Conservation (phyloP, 2,888 invertebrate genomes). For the Hylaea fasciaria region DNA sequence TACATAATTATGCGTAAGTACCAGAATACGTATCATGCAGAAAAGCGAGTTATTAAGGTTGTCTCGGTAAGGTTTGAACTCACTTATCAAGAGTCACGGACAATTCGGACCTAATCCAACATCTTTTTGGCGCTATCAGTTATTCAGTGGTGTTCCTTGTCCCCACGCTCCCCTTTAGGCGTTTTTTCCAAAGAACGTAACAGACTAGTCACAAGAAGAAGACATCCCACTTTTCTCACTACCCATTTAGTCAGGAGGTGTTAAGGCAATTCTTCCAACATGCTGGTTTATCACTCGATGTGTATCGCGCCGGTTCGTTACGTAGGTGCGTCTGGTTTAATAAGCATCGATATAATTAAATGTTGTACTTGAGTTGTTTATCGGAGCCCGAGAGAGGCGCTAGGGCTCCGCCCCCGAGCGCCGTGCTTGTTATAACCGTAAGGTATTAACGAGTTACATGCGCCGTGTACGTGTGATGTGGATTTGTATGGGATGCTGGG, state of each 20-base stretch:
- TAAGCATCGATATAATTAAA: slow-evolving; percentile 84
- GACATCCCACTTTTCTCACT: slow-evolving; percentile 35
- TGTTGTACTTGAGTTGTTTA: slow-evolving; percentile 82
- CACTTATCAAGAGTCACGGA: too few species aligned
- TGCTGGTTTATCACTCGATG: slow-evolving; percentile 66
- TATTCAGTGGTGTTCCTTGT: too few species aligned
- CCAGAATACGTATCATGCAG: too few species aligned
- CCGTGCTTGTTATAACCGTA: slow-evolving; percentile 64
- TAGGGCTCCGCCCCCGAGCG: slow-evolving; percentile 66
- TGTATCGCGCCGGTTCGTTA: slow-evolving; percentile 62
- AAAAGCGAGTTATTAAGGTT: too few species aligned
- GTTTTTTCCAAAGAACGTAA: too few species aligned
- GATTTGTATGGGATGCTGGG: slow-evolving; percentile 9
- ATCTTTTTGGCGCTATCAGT: too few species aligned
- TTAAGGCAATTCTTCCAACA: slow-evolving; percentile 71
- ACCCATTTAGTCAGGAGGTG: slow-evolving; percentile 63
- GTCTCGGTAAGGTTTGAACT: too few species aligned
- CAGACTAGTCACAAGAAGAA: too few species aligned
- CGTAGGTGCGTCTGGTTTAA: slow-evolving; percentile 75
- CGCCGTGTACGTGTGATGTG: slow-evolving; percentile 28
- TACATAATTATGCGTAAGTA: slow-evolving; percentile 29
- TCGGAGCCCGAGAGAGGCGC: slow-evolving; percentile 59
- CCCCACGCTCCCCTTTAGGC: too few species aligned
- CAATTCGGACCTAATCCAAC: too few species aligned
- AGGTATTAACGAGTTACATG: slow-evolving; percentile 72